Conservation (phyloP, 2,888 invertebrate species). For the Drosophila hawaiiensis region DNA sequence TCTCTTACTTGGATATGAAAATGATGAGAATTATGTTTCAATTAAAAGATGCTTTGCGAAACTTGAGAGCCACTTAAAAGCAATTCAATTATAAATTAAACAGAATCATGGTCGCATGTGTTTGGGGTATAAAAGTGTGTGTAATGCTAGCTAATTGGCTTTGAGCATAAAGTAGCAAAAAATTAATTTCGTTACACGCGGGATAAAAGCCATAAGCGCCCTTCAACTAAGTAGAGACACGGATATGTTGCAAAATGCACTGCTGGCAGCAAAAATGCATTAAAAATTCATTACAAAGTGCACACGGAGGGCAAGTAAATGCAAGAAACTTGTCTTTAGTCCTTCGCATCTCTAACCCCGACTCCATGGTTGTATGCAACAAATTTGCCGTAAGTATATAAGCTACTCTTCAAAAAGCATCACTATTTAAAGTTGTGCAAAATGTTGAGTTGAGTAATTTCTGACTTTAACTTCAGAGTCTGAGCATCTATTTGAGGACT, state of each 20-base stretch:
- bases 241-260: conserved; percentile 31
- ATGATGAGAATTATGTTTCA: conserved; percentile 34
- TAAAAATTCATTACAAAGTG: conserved; percentile 71
- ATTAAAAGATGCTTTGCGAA: conserved; percentile 45
- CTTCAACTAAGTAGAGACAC: conserved; percentile 2
- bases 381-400: conserved; percentile 20
- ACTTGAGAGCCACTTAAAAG: conserved; percentile 62
- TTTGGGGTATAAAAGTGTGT: conserved; percentile 35
- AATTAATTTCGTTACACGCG: conserved; percentile 57
- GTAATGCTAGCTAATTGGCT: conserved; percentile 55
- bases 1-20: background rate
- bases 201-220: conserved; percentile 6
- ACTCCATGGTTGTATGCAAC: conserved; percentile 15
- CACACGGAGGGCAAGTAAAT: conserved; percentile 43
- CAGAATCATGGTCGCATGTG: conserved; percentile 47
- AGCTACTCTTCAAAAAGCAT: conserved; percentile 5
- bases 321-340: conserved; percentile 56
- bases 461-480: background rate
- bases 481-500: conserved; percentile 6
- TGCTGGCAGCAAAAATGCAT: conserved; percentile 55
- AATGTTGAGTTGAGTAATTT: background rate
- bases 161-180: conserved; percentile 48
- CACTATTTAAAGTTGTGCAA: background rate
- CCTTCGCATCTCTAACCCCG: background rate
- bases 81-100: conserved; percentile 71